phyloP scores from a whole-genome alignment of 1,140 invertebrate species.

The Drosophila nikananu region DNA sequence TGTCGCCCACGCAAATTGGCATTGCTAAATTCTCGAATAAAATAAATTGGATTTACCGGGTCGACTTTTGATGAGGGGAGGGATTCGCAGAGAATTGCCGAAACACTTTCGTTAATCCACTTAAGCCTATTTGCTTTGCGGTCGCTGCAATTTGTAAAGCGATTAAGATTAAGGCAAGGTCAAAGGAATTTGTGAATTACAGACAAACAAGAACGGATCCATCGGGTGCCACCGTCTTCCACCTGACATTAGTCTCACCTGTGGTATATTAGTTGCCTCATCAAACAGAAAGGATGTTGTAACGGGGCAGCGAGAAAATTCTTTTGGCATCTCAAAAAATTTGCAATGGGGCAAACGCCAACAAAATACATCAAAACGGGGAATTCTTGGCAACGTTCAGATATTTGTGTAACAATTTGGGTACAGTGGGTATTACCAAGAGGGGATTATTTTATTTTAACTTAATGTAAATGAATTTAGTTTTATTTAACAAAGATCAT shows the following conservation, averaged over 20 bases:
- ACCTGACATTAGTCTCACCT: constrained; percentile 16
- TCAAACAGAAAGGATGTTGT: constrained; percentile 12
- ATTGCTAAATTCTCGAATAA: constrained; percentile 62
- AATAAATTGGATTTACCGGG: constrained; percentile 74
- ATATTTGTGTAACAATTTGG: constrained; percentile 36
- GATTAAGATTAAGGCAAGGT: constrained; percentile 42
- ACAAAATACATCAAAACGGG: constrained; percentile 69
- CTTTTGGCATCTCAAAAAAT: constrained; percentile 36
- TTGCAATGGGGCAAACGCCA: constrained; percentile 43
- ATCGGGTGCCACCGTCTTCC: constrained; percentile 2
- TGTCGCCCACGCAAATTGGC: constrained; percentile 50
- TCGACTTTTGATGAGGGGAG: background rate
- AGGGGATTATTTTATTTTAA: background rate
- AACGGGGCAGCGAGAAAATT: constrained; percentile 15
- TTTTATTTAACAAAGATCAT: background rate
- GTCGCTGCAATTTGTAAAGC: constrained; percentile 33
- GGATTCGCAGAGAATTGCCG: constrained; percentile 6
- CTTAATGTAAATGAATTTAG: background rate
- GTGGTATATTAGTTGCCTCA: constrained; percentile 14
- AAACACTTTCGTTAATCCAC: constrained; percentile 78
- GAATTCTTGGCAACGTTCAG: constrained; percentile 69
- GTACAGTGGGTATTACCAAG: constrained; percentile 3
- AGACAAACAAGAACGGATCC: background rate
- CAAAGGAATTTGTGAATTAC: constrained; percentile 14
- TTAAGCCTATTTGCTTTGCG: constrained; percentile 52